Evolutionary conservation across 2,888 invertebrate species (phyloP), one percentile per base, ranked within the genome.

Genomic region (Prostheceraeus crozeri): DNA sequence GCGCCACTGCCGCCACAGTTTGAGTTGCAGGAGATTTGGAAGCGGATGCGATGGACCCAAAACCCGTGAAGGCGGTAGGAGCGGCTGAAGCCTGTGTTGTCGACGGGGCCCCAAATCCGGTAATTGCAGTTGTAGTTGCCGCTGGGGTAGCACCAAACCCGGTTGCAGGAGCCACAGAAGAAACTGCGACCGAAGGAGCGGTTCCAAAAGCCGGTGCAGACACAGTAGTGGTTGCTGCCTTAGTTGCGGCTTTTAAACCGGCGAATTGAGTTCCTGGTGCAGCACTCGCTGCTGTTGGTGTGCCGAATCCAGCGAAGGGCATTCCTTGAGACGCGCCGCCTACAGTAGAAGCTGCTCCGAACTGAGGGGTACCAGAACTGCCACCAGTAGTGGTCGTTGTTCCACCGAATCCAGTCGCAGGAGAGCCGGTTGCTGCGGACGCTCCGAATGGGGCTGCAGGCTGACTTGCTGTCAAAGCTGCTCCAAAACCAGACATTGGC

Each of bases 121-220:
- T 11, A 11, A 33, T 61, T 3, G 66, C 58, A 3, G 68, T 52
- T 1, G 67, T 66, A 19, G 69, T 64, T 2, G 65, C 57, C n/a
- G 59, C 36, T 6, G 61, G 53, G 6, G 66, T 30, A 21, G 64
- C 30, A 6, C 58, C 48, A 8, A 63, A n/a, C n/a, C n/a, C 14
- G 30, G 65, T 55, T n/a, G n/a, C n/a, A n/a, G n/a, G n/a, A n/a
- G n/a, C n/a, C n/a, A n/a, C n/a, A n/a, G n/a, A n/a, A n/a, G n/a
- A n/a, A n/a, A n/a, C n/a, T n/a, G n/a, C n/a, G n/a, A n/a, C n/a
- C n/a, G 36, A 36, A 36, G 3, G 4, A 16, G 36, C 4, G 4
- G 36, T 19, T 19, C 19, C 33, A 33, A 11, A 11, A 33, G 33
- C 11, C 33, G 33, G 11, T 33, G 33, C 3, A 23, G 19, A 4